Percentiles rank a stretch among this genome's conserved stretches.
Conservation (phyloP, 1,140 invertebrate species). For the Panagrolaimus sp. region DNA sequence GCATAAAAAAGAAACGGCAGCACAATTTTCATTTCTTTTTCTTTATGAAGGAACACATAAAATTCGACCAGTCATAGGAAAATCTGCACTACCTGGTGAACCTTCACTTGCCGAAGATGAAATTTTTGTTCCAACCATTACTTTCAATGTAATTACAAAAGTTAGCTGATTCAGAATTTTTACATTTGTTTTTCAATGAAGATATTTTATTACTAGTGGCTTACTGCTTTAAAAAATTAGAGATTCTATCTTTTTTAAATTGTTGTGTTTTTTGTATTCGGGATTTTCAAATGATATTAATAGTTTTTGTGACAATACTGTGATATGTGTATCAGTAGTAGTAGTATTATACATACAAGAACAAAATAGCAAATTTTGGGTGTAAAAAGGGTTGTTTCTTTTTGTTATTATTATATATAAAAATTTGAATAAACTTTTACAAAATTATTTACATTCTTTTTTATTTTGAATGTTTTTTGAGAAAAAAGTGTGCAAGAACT, state of each 20-base stretch:
- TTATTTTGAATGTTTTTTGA: too few relatives aligned
- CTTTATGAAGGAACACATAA: conserved; percentile 51
- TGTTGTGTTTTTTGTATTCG: background rate
- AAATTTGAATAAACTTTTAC: too few relatives aligned
- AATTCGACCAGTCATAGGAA: conserved; percentile 32
- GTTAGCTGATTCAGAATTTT: background rate
- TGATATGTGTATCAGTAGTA: background rate
- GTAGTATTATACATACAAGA: background rate
- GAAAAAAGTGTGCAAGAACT: too few relatives aligned
- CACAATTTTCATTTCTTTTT: conserved; percentile 41
- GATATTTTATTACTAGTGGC: background rate
- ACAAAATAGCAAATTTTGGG: background rate
- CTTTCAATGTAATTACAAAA: conserved; percentile 42
- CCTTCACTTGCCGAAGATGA: conserved; percentile 34
- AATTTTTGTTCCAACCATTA: conserved; percentile 40
- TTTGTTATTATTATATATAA: too few relatives aligned
- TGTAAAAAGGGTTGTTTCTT: too few relatives aligned
- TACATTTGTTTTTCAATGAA: background rate
- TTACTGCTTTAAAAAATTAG: background rate
- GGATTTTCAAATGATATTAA: background rate
- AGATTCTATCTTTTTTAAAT: background rate
- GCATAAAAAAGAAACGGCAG: conserved; percentile 12
- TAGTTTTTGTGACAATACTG: background rate
- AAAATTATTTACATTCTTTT: too few relatives aligned
- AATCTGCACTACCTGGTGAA: background rate